Percentiles rank a stretch among this genome's conserved stretches.
phyloP scores from a whole-genome alignment of 1,140 invertebrate species.

The Anagrus nilaparvatae region DNA sequence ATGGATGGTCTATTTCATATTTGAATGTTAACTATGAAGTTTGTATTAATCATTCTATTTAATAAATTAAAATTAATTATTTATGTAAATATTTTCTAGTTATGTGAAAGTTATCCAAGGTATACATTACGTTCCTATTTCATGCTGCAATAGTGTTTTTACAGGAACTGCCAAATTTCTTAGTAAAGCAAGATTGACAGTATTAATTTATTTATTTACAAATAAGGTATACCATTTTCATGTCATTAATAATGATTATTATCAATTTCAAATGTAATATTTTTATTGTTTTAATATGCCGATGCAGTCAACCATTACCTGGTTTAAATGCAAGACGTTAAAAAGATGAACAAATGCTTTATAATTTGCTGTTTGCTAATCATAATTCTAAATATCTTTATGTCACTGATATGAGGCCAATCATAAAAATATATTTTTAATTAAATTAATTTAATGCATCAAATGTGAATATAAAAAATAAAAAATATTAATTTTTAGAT shows the following conservation, averaged over 20 bases:
- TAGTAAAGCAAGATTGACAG: constrained; percentile 88
- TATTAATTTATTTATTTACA: constrained; percentile 85
- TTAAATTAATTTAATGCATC: too few relatives aligned
- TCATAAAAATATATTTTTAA: too few relatives aligned
- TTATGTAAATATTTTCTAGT: constrained; percentile 53
- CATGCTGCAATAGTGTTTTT: constrained; percentile 71
- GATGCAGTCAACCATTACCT: constrained; percentile 93
- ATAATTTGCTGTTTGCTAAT: constrained; percentile 88
- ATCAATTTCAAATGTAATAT: too few relatives aligned
- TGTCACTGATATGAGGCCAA: constrained; percentile 96
- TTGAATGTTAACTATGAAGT: constrained; percentile 92
- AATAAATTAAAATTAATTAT: neutral
- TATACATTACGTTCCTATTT: constrained; percentile 84
- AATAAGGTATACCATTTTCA: too few relatives aligned
- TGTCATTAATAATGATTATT: too few relatives aligned
- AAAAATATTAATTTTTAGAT: too few relatives aligned
- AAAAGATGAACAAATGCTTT: constrained; percentile 94
- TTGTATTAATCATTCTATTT: too few relatives aligned
- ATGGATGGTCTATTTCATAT: constrained; percentile 80
- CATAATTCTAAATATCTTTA: constrained; percentile 85
- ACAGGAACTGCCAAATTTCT: constrained; percentile 91
- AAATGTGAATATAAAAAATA: too few relatives aligned
- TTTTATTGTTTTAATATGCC: too few relatives aligned
- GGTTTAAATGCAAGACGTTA: constrained; percentile 95
- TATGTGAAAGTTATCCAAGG: constrained; percentile 95